Percentiles rank a stretch among this genome's conserved stretches.
Evolutionary conservation across 2,797 vertebrate species (phyloP).

Genomic region (Argya squamiceps): DNA sequence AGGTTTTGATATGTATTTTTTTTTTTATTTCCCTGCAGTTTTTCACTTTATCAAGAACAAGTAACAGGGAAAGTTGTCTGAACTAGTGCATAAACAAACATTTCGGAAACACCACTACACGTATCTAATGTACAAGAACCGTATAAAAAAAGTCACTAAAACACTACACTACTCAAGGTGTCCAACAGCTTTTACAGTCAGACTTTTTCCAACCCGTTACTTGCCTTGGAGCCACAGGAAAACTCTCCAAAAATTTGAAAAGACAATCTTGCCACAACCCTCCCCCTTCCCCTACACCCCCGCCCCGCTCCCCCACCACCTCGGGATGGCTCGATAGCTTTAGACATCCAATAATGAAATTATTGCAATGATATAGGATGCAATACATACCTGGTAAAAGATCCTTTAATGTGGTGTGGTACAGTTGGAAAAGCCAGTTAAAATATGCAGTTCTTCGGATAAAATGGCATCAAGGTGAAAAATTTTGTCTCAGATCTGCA

Average conservation of each 20-base stretch:
- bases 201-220: conserved; percentile 89
- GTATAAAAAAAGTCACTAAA: conserved; percentile 88
- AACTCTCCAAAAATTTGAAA: conserved; percentile 81
- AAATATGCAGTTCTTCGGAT: conserved; percentile 82
- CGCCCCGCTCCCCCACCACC: conserved; percentile 61
- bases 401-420: conserved; percentile 83
- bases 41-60: conserved; percentile 91
- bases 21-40: conserved; percentile 92
- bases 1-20: conserved; percentile 87
- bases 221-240: conserved; percentile 88
- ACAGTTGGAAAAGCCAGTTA: conserved; percentile 82
- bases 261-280: conserved; percentile 83
- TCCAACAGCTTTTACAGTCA: conserved; percentile 85
- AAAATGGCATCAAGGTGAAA: conserved; percentile 80
- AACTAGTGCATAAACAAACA: conserved; percentile 88
- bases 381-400: conserved; percentile 85
- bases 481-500: conserved; percentile 77
- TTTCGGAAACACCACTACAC: conserved; percentile 86
- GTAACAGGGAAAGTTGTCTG: conserved; percentile 92
- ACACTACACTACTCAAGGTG: conserved; percentile 85
- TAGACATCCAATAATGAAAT: conserved; percentile 83
- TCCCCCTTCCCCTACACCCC: conserved; percentile 64
- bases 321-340: conserved; percentile 81
- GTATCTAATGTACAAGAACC: conserved; percentile 86
- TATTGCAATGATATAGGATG: conserved; percentile 84